These are phyloP conservation scores for Acanthaster planci DNA, from an alignment of 35 echinoderm and acorn worm species.

Conservation along the genomic window DNA sequence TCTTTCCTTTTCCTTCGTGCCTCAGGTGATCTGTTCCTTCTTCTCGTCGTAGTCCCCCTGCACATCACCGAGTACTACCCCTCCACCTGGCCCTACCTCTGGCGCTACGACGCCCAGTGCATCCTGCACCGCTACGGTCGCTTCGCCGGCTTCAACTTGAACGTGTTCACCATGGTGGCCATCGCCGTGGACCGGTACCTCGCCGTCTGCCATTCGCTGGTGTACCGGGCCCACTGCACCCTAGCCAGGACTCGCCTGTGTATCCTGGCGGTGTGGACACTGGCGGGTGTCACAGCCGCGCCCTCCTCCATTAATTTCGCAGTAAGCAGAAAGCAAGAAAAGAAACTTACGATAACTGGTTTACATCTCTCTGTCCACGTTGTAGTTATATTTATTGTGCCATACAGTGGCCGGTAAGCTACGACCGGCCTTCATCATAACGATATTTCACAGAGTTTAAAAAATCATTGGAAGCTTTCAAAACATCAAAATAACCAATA, in stretches of 20 bases:
- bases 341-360: too few species aligned
- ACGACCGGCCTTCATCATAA: too few species aligned
- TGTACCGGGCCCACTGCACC: slow-evolving; percentile 50
- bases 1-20: not conserved
- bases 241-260: slow-evolving; percentile 38
- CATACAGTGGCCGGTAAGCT: too few species aligned
- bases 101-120: slow-evolving; percentile 66
- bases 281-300: slow-evolving; percentile 24
- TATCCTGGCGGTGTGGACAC: slow-evolving; percentile 53
- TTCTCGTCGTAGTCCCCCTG: slow-evolving; percentile 57
- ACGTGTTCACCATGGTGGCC: slow-evolving; percentile 73
- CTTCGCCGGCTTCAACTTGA: slow-evolving; percentile 74
- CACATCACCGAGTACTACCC: slow-evolving; percentile 84
- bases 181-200: slow-evolving; percentile 77
- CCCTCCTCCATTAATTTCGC: slow-evolving; percentile 53
- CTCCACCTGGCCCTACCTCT: slow-evolving; percentile 53
- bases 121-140: slow-evolving; percentile 68
- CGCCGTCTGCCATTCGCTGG: slow-evolving; percentile 49
- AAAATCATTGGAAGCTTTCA: too few species aligned
- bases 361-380: too few species aligned
- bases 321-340: too few species aligned
- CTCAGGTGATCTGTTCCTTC: slow-evolving; percentile 71
- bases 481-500: too few species aligned
- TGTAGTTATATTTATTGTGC: too few species aligned
- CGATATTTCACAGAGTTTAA: too few species aligned